Evolutionary conservation across 1,140 invertebrate species (phyloP).

Genomic region (Drosophila rufa): DNA sequence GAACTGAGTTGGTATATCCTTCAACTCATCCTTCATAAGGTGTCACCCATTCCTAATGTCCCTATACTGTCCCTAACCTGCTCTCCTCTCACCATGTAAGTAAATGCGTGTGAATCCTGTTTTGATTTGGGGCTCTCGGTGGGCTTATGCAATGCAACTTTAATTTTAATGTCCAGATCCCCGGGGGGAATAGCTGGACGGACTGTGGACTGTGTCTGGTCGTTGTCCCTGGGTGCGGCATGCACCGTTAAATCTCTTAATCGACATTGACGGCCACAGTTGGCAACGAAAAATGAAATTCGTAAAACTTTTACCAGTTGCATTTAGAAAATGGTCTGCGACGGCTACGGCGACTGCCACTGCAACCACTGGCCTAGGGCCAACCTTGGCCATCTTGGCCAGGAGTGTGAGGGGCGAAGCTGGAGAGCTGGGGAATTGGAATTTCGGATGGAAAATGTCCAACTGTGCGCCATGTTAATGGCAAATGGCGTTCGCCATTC

Average conservation of each 20-base stretch:
- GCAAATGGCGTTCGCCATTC: slow-evolving; percentile 52
- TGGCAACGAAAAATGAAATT: slow-evolving; percentile 70
- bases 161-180: slow-evolving; percentile 54
- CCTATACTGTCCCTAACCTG: not conserved
- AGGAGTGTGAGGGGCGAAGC: not conserved
- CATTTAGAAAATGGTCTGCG: slow-evolving; percentile 61
- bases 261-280: slow-evolving; percentile 75
- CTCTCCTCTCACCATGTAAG: not conserved
- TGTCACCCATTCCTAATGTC: not conserved
- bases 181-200: not conserved
- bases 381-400: slow-evolving; percentile 39
- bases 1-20: not conserved
- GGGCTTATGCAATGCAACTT: slow-evolving; percentile 45
- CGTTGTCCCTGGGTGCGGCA: slow-evolving; percentile 19
- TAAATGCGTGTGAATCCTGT: slow-evolving; percentile 31
- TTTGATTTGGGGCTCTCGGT: slow-evolving; percentile 61
- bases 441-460: slow-evolving; percentile 61
- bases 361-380: slow-evolving; percentile 31
- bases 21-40: not conserved
- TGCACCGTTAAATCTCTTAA: slow-evolving; percentile 78
- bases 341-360: slow-evolving; percentile 1
- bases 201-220: slow-evolving; percentile 5
- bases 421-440: slow-evolving; percentile 27
- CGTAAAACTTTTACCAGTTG: slow-evolving; percentile 73
- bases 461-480: slow-evolving; percentile 74